Percentiles rank a stretch among this genome's conserved stretches.
Evolutionary conservation across 2,797 vertebrate species (phyloP).

Genomic region (Microchirus variegatus): DNA sequence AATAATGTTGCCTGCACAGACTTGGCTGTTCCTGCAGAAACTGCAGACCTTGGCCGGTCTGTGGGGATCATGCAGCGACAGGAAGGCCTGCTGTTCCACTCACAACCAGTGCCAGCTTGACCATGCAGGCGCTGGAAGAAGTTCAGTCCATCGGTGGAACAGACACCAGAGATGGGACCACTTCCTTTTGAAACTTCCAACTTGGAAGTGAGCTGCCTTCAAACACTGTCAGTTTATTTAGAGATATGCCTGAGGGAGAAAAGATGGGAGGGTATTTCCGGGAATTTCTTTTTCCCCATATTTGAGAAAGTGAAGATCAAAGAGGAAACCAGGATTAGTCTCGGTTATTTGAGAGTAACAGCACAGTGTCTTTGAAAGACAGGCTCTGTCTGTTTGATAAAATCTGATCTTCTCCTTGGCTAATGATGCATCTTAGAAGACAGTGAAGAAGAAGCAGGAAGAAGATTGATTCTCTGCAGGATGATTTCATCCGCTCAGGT

Average conservation of each 20-base stretch:
- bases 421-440: conserved; percentile 28
- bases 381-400: conserved; percentile 9
- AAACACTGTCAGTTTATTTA: conserved; percentile 51
- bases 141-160: conserved; percentile 55
- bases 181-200: conserved; percentile 53
- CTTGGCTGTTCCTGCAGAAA: conserved; percentile 49
- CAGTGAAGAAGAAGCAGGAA: conserved; percentile 47
- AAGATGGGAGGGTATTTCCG: conserved; percentile 13
- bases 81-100: conserved; percentile 50
- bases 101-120: conserved; percentile 48
- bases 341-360: conserved; percentile 27
- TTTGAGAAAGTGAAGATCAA: conserved; percentile 56
- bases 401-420: conserved; percentile 52
- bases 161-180: conserved; percentile 34
- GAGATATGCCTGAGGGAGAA: conserved; percentile 37
- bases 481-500: conserved; percentile 68
- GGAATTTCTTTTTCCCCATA: conserved; percentile 31
- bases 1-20: conserved; percentile 60
- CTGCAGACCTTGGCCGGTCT: conserved; percentile 45
- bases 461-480: conserved; percentile 54
- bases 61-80: conserved; percentile 25
- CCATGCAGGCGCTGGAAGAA: conserved; percentile 52
- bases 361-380: conserved; percentile 35
- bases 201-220: conserved; percentile 41
- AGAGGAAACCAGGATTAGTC: conserved; percentile 50